These are phyloP conservation scores for Polia nebulosa DNA, from an alignment of 2,888 invertebrate genomes.

Conservation along the genomic window DNA sequence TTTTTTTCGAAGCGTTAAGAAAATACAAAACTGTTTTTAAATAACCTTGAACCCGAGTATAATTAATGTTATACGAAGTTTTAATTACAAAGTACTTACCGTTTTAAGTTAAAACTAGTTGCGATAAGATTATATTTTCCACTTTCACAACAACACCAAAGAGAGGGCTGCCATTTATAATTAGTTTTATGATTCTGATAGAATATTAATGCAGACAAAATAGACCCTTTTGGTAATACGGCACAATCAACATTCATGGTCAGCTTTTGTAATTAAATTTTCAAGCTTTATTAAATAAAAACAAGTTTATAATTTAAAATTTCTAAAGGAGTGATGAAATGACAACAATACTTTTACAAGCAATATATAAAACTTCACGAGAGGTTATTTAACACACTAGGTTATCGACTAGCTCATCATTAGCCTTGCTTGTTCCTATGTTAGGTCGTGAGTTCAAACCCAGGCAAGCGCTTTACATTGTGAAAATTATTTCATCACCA, in stretches of 20 bases:
- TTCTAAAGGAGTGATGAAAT: conserved; percentile 2
- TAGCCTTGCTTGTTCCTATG: too few relatives aligned
- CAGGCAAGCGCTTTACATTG: too few relatives aligned
- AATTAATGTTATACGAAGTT: background rate
- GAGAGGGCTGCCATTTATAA: background rate
- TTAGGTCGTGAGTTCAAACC: too few relatives aligned
- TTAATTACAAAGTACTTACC: background rate
- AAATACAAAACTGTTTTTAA: background rate
- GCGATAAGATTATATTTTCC: background rate
- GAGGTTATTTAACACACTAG: too few relatives aligned
- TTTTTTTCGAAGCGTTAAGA: background rate
- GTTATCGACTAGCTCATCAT: too few relatives aligned
- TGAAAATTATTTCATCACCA: too few relatives aligned
- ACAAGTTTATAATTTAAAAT: background rate
- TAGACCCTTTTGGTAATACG: conserved; percentile 19
- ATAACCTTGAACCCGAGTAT: background rate
- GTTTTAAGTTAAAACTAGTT: background rate
- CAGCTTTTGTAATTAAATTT: conserved; percentile 13
- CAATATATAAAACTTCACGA: background rate
- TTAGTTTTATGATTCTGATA: background rate
- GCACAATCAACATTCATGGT: conserved; percentile 21
- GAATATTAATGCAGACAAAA: conserved; percentile 28
- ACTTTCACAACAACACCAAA: background rate
- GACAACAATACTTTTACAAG: background rate
- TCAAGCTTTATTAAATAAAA: conserved; percentile 23